phyloP scores from a whole-genome alignment of 30 jellyfish, hydroid and myxozoan species.

The Hydra vulgaris region DNA sequence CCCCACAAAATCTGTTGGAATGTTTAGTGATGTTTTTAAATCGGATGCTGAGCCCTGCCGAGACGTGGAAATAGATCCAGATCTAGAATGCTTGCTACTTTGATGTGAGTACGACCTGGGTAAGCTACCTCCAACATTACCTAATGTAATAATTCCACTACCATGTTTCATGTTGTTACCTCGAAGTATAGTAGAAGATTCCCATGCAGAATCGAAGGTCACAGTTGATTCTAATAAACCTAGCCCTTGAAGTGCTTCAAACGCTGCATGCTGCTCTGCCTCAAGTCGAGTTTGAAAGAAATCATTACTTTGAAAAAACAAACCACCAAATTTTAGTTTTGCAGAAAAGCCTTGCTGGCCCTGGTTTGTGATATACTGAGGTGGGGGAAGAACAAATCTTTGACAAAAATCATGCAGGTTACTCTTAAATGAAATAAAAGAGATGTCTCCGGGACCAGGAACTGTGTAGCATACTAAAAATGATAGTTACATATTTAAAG shows the following conservation, averaged over 20 bases:
- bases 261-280: constrained; percentile 98
- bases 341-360: constrained; percentile 96
- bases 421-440: constrained; percentile 87
- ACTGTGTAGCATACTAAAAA: constrained; percentile 89
- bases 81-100: constrained; percentile 16
- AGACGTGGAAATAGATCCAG: constrained; percentile 33
- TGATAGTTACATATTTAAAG: neutral
- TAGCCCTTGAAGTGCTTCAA: constrained; percentile 92
- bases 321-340: constrained; percentile 96
- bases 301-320: constrained; percentile 94
- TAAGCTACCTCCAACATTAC: constrained; percentile 25
- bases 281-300: constrained; percentile 88
- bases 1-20: constrained; percentile 5
- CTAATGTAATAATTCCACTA: constrained; percentile 24
- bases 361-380: constrained; percentile 95
- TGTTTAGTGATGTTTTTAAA: constrained; percentile 15
- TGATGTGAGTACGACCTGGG: constrained; percentile 22
- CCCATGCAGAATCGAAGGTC: constrained; percentile 62
- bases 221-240: constrained; percentile 89
- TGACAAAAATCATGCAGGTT: constrained; percentile 96
- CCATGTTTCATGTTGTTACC: constrained; percentile 26
- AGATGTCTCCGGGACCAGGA: constrained; percentile 86
- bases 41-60: constrained; percentile 25
- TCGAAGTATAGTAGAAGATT: constrained; percentile 7
- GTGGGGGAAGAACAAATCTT: constrained; percentile 95